Base-by-base conservation (phyloP, 2,888 invertebrate species). In the Thecophora atra region DNA sequence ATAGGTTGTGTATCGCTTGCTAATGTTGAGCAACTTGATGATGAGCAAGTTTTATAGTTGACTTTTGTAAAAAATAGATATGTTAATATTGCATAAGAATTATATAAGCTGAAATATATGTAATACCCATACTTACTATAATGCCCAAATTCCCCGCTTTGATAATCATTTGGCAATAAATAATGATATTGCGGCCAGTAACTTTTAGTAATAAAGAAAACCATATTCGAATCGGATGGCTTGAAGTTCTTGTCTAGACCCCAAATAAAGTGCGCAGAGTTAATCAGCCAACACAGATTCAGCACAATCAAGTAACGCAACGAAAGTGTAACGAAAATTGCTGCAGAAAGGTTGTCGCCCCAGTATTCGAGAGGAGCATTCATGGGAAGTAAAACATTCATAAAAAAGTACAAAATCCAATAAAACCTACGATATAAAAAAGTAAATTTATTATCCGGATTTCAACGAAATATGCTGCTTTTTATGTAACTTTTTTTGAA, bases 141-240 rank as follows among this genome's bases (percentile, higher is more conserved):
- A 60, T 89, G 89, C 3, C 95, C 95, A 77, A 89, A 95, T 85
- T 95, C 95, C 11, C 93, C 92, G n/a, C 90, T 91, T 81, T 93
- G 93, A 86, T 93, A 95, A 81, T 95, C 95, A 87, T 91, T 91
- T 0, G 94, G 93, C 26, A 93, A 83, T 26, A 93, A 81, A 79
- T 95, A 94, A 81, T 95, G 95, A 81, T 94, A 95, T 74, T 92
- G 91, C 0, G 91, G 90, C 95, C 95, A 95, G 81, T 92, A 91
- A 3, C 91, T 91, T 83, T 92, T 93, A 4, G 89, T 90, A 5
- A 94, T 83, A 65, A 95, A 84, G 83, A 95, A 95, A 11, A 94
- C 91, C 75, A 91, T 87, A 82, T 93, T 94, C 4, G 93, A 91
- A 78, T 94, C 93, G 58, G 81, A 85, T 70, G 85, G 88, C 89